Base-by-base conservation (phyloP, 1,140 invertebrate genomes). In the Apocrypta bakeri region DNA sequence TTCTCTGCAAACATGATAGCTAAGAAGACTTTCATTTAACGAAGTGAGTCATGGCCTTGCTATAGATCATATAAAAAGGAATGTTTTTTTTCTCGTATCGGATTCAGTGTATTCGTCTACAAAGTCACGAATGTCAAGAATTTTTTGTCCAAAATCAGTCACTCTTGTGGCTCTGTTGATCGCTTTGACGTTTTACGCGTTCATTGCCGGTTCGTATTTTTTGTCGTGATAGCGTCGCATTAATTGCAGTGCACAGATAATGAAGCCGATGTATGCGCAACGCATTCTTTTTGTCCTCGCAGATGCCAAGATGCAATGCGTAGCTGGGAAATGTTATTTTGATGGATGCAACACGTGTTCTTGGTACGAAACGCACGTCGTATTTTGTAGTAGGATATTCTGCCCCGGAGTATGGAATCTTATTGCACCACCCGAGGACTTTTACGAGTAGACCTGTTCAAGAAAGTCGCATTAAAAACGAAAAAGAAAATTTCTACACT, bases 1-100 rank as follows among this genome's bases (percentile, higher is more conserved):
- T 66, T 77, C 37, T n/a, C 21, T 21, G 48, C n/a, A 78, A 78
- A 78, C 24, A 42, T 68, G 21, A 33, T 77, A 6, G 8, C 40
- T 6, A 2, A 1, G 12, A 2, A 12, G 48, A 56, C 66, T 56
- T 79, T 79, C 64, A 33, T 69, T 79, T 56, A 48, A 71, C 33
- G 12, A 2, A 56, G 24, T 71, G 42, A 71, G 25, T 71, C n/a
- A 79, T 48, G 24, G 31, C 27, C 21, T 21, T 3, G 11, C 33
- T 37, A 12, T 17, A 21, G 68, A 21, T 14, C 27, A 21, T 69
- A 33, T 69, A 33, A 69, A 21, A 69, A 33, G 6, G 29, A 27
- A 31, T 3, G 29, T 14, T 31, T 69, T 69, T 69, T 31, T 37
- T 4, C 33, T 25, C 17, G 17, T 6, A 9, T 66, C 25, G 8